Conservation (phyloP, 2,888 invertebrate species). For the Saturnia japonica region DNA sequence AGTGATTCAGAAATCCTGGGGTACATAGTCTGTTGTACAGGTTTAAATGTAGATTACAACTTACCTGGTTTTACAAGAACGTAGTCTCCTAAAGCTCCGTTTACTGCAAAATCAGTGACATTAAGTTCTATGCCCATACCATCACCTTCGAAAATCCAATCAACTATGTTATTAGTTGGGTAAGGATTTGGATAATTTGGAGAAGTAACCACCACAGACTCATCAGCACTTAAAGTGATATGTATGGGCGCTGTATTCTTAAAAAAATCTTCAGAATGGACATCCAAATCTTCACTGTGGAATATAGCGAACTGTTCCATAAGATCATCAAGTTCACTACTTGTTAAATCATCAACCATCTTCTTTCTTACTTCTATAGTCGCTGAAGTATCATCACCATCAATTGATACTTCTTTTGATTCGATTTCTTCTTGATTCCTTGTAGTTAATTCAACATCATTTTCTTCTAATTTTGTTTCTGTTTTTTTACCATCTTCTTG, state of each 20-base stretch:
- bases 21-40: neutral
- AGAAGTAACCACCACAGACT: conserved; percentile 52
- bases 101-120: conserved; percentile 61
- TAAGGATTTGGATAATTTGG: conserved; percentile 59
- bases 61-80: conserved; percentile 72
- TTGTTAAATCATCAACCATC: conserved; percentile 42
- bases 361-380: conserved; percentile 21
- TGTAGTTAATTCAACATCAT: conserved; percentile 9
- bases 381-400: neutral
- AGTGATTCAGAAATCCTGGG: neutral
- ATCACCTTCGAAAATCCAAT: conserved; percentile 66
- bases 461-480: conserved; percentile 21
- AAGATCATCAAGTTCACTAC: conserved; percentile 44
- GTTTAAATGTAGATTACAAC: conserved; percentile 16
- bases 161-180: conserved; percentile 53
- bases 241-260: conserved; percentile 42
- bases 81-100: conserved; percentile 62
- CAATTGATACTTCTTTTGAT: neutral
- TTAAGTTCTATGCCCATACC: conserved; percentile 72
- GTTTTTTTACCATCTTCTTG: conserved; percentile 26
- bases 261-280: conserved; percentile 38
- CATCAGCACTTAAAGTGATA: conserved; percentile 47
- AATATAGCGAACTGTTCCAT: conserved; percentile 46
- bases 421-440: neutral
- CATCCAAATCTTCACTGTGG: conserved; percentile 44